Conservation (phyloP, 2,888 invertebrate species). For the Drosophila antonietae region DNA sequence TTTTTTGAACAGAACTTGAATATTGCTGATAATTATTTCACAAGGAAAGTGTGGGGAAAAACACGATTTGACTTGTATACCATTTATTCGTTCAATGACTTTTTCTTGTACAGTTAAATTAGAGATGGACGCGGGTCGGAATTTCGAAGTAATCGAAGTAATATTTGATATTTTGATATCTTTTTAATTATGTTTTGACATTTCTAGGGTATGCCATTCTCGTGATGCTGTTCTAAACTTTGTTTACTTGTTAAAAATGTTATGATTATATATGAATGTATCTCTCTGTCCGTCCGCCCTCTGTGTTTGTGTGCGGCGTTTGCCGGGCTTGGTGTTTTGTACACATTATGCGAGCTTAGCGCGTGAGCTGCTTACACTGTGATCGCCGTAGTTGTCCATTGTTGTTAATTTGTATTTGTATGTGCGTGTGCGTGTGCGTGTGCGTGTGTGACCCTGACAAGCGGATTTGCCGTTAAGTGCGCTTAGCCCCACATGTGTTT, state of each 20-base stretch:
- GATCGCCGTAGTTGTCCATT: conserved; percentile 54
- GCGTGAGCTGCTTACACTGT: conserved; percentile 63
- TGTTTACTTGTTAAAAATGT: conserved; percentile 60
- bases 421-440: conserved; percentile 23
- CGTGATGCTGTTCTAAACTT: background rate
- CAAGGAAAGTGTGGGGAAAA: too few relatives aligned
- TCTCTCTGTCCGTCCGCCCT: conserved; percentile 14
- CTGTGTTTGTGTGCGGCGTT: conserved; percentile 11
- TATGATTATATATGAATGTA: conserved; percentile 36
- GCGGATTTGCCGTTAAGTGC: conserved; percentile 68
- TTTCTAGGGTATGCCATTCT: background rate
- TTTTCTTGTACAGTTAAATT: too few relatives aligned
- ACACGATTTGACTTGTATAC: too few relatives aligned
- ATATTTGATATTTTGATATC: too few relatives aligned
- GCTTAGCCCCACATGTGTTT: conserved; percentile 31
- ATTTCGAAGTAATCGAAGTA: too few relatives aligned
- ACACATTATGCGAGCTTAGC: conserved; percentile 64
- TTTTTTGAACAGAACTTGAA: too few relatives aligned
- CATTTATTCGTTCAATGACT: too few relatives aligned
- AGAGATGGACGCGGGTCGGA: too few relatives aligned
- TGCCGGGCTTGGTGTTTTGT: conserved; percentile 43
- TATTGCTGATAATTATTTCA: too few relatives aligned
- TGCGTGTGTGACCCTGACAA: conserved; percentile 59
- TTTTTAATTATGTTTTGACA: too few relatives aligned
- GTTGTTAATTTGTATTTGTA: conserved; percentile 31